phyloP scores from a whole-genome alignment of 92 coral and sea anemone genomes.

The Virgularia gustaviana region DNA sequence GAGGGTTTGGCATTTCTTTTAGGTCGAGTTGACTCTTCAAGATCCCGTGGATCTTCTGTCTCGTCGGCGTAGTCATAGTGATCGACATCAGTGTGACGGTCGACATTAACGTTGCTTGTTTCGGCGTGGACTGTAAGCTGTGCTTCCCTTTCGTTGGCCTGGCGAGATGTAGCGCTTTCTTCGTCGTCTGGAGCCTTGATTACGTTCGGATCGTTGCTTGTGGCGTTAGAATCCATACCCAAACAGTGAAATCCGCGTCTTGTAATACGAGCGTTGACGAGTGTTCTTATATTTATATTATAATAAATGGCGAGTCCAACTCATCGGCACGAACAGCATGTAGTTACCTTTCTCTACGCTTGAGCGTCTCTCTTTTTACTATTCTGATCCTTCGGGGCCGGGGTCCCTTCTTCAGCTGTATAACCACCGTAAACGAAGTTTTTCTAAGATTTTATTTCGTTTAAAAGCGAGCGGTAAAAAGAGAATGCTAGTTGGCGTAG shows the following conservation, averaged over 20 bases:
- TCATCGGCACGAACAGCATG: background rate
- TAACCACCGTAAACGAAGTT: background rate
- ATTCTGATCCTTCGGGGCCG: background rate
- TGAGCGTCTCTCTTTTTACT: constrained; percentile 2
- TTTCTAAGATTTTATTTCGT: background rate
- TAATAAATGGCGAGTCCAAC: background rate
- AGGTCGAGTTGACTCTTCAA: background rate
- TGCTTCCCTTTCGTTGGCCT: background rate
- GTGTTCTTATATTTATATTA: background rate
- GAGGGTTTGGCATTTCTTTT: background rate
- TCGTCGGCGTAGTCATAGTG: background rate
- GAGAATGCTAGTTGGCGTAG: background rate
- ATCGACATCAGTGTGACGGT: background rate
- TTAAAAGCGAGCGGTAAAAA: constrained; percentile 14
- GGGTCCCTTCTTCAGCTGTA: constrained; percentile 7
- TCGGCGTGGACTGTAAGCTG: background rate
- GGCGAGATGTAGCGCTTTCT: background rate
- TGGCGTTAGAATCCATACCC: no score
- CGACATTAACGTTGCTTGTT: background rate
- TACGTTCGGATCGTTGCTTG: no score
- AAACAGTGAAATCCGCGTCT: no score
- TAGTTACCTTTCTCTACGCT: background rate
- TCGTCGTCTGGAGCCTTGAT: background rate
- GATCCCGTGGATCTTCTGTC: background rate
- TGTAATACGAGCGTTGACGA: no score